A percentile compares a stretch with the other conserved stretches of the same genome.
These are phyloP conservation scores for Drosophila mulleri DNA, from an alignment of 2,888 invertebrate species.

Conservation along the genomic window DNA sequence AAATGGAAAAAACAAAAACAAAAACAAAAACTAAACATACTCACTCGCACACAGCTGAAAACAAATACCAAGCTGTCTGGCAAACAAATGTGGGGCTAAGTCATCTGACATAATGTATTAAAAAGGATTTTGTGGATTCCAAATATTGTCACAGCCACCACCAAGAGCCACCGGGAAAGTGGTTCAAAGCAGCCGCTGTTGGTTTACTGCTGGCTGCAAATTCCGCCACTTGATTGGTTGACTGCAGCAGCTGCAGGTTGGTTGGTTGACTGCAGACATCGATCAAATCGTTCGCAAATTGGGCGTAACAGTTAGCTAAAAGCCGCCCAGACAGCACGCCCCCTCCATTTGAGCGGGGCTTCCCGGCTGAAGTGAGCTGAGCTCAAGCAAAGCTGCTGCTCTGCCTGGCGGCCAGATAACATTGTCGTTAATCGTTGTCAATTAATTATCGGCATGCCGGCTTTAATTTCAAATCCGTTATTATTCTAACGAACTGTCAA, in stretches of 20 bases:
- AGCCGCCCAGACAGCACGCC: slow-evolving; percentile 48
- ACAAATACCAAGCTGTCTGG: slow-evolving; percentile 43
- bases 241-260: not conserved
- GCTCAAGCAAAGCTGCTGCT: slow-evolving; percentile 47
- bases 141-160: slow-evolving; percentile 41
- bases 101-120: slow-evolving; percentile 59
- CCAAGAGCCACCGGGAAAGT: slow-evolving; percentile 25
- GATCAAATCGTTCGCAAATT: slow-evolving; percentile 63
- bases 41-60: slow-evolving; percentile 18
- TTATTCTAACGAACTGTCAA: slow-evolving; percentile 75
- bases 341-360: slow-evolving; percentile 6
- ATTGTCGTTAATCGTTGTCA: slow-evolving; percentile 71
- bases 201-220: slow-evolving; percentile 5
- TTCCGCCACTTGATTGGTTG: slow-evolving; percentile 16
- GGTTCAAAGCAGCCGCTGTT: slow-evolving; percentile 46
- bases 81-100: slow-evolving; percentile 52
- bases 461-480: slow-evolving; percentile 68
- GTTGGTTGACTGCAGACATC: slow-evolving; percentile 40
- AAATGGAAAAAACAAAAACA: slow-evolving; percentile 3
- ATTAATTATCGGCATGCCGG: slow-evolving; percentile 65
- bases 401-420: slow-evolving; percentile 65
- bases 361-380: slow-evolving; percentile 46
- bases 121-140: slow-evolving; percentile 65
- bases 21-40: slow-evolving; percentile 9
- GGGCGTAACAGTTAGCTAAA: slow-evolving; percentile 46